phyloP scores from a whole-genome alignment of 2,113 vertebrate genomes.

The Percopsis transmontana region DNA sequence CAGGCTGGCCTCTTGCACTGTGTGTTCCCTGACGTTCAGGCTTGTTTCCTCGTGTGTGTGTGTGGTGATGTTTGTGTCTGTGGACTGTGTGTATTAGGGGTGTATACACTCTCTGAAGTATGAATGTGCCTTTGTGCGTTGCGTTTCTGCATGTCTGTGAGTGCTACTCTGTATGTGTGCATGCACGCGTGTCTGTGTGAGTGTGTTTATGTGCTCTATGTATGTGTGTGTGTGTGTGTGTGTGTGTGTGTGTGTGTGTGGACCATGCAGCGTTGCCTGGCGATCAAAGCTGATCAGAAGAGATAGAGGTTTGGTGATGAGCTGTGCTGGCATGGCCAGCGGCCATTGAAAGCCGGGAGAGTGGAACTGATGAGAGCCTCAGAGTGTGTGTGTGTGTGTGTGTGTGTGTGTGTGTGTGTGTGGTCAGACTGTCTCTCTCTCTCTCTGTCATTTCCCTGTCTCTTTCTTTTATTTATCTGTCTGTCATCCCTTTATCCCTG shows the following conservation, averaged over 20 bases:
- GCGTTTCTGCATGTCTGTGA: background rate
- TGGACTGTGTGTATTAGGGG: slow-evolving; percentile 8
- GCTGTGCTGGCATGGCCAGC: slow-evolving; percentile 53
- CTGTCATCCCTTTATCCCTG: background rate
- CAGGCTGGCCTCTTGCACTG: slow-evolving; percentile 46
- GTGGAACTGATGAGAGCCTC: slow-evolving; percentile 61
- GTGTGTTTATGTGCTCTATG: slow-evolving; percentile 10
- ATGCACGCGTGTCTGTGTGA: slow-evolving; percentile 11
- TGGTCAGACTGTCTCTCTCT: slow-evolving; percentile 55
- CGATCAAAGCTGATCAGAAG: slow-evolving; percentile 69
- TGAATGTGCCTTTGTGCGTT: slow-evolving; percentile 24
- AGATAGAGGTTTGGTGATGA: slow-evolving; percentile 67
- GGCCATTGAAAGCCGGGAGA: slow-evolving; percentile 65
- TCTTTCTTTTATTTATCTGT: slow-evolving; percentile 10
- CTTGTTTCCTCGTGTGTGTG: background rate
- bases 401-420: slow-evolving; percentile 10
- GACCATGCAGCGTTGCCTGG: slow-evolving; percentile 55
- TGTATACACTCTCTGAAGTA: slow-evolving; percentile 8
- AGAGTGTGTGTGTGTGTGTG: slow-evolving; percentile 23
- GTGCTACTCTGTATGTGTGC: background rate
- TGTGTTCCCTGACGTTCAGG: slow-evolving; percentile 37
- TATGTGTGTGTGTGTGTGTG: slow-evolving; percentile 3
- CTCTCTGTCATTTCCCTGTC: slow-evolving; percentile 64
- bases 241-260: slow-evolving; percentile 17
- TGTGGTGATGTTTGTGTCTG: slow-evolving; percentile 22